Conservation (phyloP, 1,140 invertebrate genomes). For the Drosophila pallidifrons region DNA sequence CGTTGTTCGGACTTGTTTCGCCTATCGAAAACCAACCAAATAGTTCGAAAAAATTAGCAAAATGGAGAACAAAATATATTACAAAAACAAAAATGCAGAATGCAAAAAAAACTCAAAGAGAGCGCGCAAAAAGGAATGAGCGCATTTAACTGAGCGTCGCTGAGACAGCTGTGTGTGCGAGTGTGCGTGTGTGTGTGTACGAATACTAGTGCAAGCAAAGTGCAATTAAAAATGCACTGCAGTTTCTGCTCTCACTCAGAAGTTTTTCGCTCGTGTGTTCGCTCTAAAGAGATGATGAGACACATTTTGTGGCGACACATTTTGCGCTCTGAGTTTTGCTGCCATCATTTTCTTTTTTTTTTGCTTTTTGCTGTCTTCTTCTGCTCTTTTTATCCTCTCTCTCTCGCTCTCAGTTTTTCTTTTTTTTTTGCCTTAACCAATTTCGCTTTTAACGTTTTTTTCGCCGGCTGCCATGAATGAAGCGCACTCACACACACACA, state of each 20-base stretch:
- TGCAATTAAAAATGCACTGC: constrained; percentile 80
- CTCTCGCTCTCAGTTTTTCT: constrained; percentile 8
- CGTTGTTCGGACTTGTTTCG: constrained; percentile 56
- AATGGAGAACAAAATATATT: constrained; percentile 68
- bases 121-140: constrained; percentile 27
- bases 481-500: constrained; percentile 55
- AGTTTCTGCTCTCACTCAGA: constrained; percentile 54
- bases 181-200: constrained; percentile 25
- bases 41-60: constrained; percentile 60
- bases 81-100: constrained; percentile 25
- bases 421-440: constrained; percentile 65
- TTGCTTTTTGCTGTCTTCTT: constrained; percentile 33
- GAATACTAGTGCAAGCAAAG: constrained; percentile 24
- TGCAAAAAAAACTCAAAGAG: constrained; percentile 51
- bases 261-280: constrained; percentile 1
- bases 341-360: constrained; percentile 72
- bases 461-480: constrained; percentile 79
- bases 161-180: constrained; percentile 21
- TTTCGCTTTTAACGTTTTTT: constrained; percentile 82
- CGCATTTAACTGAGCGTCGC: constrained; percentile 38
- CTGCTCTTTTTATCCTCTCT: constrained; percentile 31
- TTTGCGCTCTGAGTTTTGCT: constrained; percentile 42
- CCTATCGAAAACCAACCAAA: constrained; percentile 48
- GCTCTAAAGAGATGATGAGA: constrained; percentile 11
- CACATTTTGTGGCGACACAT: constrained; percentile 40